Conservation (phyloP, 2,113 vertebrate genomes). For the Syrmaticus mikado region DNA sequence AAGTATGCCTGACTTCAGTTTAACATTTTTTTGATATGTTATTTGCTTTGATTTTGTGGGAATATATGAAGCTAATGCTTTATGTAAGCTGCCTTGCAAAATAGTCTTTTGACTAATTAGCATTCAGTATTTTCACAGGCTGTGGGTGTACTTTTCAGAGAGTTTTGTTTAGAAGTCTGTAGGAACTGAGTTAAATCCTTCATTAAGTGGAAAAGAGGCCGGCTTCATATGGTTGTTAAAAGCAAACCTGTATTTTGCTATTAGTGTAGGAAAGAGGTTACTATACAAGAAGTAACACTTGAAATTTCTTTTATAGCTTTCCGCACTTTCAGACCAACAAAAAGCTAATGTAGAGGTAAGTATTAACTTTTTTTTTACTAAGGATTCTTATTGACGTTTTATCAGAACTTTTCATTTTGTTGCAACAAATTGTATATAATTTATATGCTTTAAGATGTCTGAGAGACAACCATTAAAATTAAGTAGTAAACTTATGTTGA, state of each 20-base stretch:
- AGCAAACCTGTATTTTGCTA: not conserved
- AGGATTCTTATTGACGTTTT: not conserved
- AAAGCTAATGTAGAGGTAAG: constrained; percentile 93
- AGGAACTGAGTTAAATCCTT: not conserved
- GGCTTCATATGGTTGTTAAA: not conserved
- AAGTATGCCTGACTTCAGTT: constrained; percentile 9
- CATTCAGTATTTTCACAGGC: not conserved
- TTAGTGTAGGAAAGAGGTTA: not conserved
- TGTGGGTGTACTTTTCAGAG: not conserved
- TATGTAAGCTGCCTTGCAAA: not conserved
- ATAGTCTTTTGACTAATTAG: not conserved
- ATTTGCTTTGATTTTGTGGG: not conserved
- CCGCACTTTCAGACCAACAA: constrained; percentile 91
- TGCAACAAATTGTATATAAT: not conserved
- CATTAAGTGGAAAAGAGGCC: not conserved
- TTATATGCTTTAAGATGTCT: not conserved
- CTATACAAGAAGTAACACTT: constrained; percentile 3
- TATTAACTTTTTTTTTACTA: not conserved
- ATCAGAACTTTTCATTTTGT: not conserved
- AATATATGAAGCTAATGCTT: not conserved
- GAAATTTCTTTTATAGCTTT: constrained; percentile 81
- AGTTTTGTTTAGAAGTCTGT: not conserved
- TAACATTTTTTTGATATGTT: not conserved
- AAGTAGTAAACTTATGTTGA: not conserved
- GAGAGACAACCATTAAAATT: not conserved